Conservation (phyloP, 2,888 invertebrate species). For the Mechanitis mazaeus region DNA sequence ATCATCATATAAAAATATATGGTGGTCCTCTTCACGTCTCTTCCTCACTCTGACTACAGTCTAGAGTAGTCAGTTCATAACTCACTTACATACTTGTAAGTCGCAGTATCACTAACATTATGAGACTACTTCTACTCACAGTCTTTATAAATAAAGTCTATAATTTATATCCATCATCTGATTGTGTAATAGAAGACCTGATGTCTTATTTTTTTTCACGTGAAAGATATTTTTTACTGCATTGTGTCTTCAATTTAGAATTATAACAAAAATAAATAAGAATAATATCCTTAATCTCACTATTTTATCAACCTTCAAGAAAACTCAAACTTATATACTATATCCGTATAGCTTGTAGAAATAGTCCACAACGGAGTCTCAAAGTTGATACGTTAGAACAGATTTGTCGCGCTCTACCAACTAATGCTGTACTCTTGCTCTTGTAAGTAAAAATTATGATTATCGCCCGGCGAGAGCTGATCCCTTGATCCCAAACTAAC, state of each 20-base stretch:
- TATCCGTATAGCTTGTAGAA: not conserved
- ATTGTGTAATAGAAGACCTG: too few species aligned
- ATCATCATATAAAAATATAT: too few species aligned
- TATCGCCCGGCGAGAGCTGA: constrained; percentile 71
- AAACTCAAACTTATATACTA: not conserved
- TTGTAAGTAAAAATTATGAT: constrained; percentile 78
- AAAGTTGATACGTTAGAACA: constrained; percentile 71
- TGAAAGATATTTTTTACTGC: too few species aligned
- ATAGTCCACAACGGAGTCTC: constrained; percentile 42
- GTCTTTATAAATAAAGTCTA: constrained; percentile 12
- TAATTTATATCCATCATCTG: not conserved
- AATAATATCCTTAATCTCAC: not conserved
- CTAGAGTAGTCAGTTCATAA: constrained; percentile 50
- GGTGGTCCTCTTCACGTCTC: constrained; percentile 40
- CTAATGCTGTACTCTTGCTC: constrained; percentile 66
- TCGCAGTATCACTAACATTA: constrained; percentile 51
- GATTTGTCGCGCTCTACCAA: constrained; percentile 69
- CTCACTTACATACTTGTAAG: constrained; percentile 50
- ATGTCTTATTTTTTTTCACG: too few species aligned
- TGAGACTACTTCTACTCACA: constrained; percentile 40
- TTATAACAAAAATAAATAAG: too few species aligned
- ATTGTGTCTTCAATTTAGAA: too few species aligned
- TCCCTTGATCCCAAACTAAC: constrained; percentile 74
- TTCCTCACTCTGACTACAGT: constrained; percentile 66
- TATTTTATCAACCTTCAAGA: not conserved